These are phyloP conservation scores for Piezodorus guildinii DNA, from an alignment of 1,140 invertebrate species.

Conservation along the genomic window DNA sequence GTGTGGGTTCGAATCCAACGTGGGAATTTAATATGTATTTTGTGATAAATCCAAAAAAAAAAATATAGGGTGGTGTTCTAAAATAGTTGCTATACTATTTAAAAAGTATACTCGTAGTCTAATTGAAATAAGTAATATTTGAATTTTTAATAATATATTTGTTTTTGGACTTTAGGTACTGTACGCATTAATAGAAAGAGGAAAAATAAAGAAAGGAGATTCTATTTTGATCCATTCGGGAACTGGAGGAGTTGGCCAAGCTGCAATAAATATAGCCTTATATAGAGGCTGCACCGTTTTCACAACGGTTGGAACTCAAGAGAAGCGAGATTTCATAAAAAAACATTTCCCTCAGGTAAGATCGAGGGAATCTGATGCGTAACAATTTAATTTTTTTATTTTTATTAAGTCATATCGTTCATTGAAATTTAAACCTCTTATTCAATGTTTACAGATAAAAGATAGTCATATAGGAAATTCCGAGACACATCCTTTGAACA, in stretches of 20 bases:
- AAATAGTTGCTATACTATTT: too few species aligned
- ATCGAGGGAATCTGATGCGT: background rate
- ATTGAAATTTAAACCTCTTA: background rate
- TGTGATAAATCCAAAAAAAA: too few species aligned
- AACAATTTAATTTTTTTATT: too few species aligned
- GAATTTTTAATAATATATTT: background rate
- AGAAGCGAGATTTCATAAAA: constrained; percentile 44
- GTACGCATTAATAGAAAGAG: constrained; percentile 45
- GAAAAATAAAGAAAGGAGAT: constrained; percentile 47
- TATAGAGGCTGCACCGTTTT: constrained; percentile 51
- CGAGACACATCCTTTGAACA: constrained; percentile 56
- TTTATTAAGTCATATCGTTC: too few species aligned
- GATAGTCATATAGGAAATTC: constrained; percentile 63
- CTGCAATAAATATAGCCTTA: constrained; percentile 59
- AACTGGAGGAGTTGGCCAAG: constrained; percentile 64
- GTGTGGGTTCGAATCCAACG: too few species aligned
- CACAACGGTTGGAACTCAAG: constrained; percentile 54
- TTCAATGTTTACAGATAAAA: constrained; percentile 19
- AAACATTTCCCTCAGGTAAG: background rate
- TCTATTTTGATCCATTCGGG: constrained; percentile 64
- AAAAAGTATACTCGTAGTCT: too few species aligned
- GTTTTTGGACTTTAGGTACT: background rate
- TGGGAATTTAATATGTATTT: too few species aligned
- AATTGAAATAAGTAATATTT: constrained; percentile 46
- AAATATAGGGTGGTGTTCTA: too few species aligned